Percentiles rank a stretch among this genome's conserved stretches.
These are phyloP conservation scores for Hippocampus barbouri DNA, from an alignment of 2,113 vertebrate genomes.

Conservation along the genomic window DNA sequence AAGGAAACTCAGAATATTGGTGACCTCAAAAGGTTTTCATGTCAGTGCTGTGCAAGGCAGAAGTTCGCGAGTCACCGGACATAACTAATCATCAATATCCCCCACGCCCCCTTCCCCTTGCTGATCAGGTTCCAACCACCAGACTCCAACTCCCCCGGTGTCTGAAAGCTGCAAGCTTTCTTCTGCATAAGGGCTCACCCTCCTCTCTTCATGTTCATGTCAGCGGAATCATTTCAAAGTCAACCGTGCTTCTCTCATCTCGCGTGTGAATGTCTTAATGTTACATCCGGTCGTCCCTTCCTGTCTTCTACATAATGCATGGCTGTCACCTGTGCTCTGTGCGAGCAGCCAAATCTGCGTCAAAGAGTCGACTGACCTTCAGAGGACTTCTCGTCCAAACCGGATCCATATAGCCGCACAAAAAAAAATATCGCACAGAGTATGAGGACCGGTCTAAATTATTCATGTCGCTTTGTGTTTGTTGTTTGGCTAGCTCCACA, in stretches of 20 bases:
- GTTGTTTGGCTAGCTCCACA: conserved; percentile 1
- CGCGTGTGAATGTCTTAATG: conserved; percentile 60
- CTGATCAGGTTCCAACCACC: no score
- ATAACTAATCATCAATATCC: no score
- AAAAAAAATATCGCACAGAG: conserved; percentile 17
- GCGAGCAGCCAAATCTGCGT: conserved; percentile 58
- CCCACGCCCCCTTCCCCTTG: no score
- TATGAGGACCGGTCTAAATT: conserved; percentile 13
- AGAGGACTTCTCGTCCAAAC: conserved; percentile 38
- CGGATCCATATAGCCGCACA: conserved; percentile 8
- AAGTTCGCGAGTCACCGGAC: no score
- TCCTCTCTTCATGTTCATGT: conserved; percentile 14
- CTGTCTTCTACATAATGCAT: conserved; percentile 62
- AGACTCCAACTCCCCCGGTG: no score
- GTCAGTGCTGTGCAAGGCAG: no score
- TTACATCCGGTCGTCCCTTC: conserved; percentile 54
- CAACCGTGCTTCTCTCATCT: conserved; percentile 28
- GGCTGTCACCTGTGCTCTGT: conserved; percentile 68
- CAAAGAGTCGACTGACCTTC: conserved; percentile 56
- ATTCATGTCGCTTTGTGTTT: background rate
- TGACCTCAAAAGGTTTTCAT: no score
- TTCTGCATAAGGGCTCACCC: conserved; percentile 1
- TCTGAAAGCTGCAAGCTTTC: background rate
- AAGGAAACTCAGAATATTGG: no score
- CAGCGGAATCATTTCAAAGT: conserved; percentile 39